phyloP scores from a whole-genome alignment of 2,888 invertebrate species.

The Beris morrisii region DNA sequence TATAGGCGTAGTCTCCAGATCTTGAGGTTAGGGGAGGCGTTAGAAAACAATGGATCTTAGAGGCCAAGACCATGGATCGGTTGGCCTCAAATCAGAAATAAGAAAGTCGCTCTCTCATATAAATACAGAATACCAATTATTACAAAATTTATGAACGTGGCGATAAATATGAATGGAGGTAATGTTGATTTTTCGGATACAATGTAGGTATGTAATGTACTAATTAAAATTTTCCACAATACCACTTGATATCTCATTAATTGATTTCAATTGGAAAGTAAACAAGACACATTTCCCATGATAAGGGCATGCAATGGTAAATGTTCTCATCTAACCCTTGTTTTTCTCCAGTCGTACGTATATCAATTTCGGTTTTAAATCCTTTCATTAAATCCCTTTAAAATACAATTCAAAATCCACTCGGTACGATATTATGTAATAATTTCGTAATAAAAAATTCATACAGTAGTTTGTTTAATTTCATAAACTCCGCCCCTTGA shows the following conservation, averaged over 20 bases:
- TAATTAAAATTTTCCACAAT: too few relatives aligned
- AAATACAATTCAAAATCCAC: constrained; percentile 12
- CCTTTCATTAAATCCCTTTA: neutral
- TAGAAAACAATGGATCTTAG: too few relatives aligned
- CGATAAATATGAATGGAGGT: too few relatives aligned
- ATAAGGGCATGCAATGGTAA: constrained; percentile 2
- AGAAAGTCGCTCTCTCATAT: too few relatives aligned
- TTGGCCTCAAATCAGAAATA: too few relatives aligned
- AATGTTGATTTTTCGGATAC: too few relatives aligned
- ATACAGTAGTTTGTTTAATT: neutral
- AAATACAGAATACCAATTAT: too few relatives aligned
- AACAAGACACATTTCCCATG: constrained; percentile 22
- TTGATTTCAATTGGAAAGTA: neutral
- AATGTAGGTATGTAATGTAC: too few relatives aligned
- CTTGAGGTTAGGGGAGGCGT: too few relatives aligned
- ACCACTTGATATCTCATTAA: neutral
- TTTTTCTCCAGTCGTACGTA: neutral
- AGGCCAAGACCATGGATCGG: too few relatives aligned
- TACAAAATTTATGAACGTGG: too few relatives aligned
- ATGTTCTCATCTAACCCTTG: constrained; percentile 5
- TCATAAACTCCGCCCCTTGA: constrained; percentile 13
- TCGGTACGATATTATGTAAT: neutral
- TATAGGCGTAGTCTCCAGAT: too few relatives aligned
- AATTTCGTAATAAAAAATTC: constrained; percentile 27
- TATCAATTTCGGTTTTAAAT: neutral